These are phyloP conservation scores for Channa striata DNA, from an alignment of 2,797 vertebrate genomes.

Conservation along the genomic window DNA sequence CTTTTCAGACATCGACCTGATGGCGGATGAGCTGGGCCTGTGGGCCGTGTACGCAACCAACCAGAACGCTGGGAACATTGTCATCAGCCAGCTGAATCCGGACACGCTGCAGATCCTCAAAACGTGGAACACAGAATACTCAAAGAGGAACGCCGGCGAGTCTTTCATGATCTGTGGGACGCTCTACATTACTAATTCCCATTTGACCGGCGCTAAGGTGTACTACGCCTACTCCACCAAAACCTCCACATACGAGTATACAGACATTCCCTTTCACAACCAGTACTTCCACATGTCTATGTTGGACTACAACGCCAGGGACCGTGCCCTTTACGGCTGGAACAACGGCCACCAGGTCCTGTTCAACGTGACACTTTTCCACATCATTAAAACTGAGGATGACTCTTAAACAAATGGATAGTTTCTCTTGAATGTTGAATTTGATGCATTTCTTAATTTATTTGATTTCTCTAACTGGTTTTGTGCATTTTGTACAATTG, in stretches of 20 bases:
- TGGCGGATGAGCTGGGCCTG: constrained; percentile 97
- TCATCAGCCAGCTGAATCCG: constrained; percentile 93
- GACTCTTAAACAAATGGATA: constrained; percentile 85
- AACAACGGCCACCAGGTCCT: constrained; percentile 99
- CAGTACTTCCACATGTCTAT: constrained; percentile 99
- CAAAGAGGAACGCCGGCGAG: constrained; percentile 98
- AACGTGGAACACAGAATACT: constrained; percentile 98
- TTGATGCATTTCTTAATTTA: constrained; percentile 40
- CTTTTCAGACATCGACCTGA: constrained; percentile 98
- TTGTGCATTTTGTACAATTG: background rate
- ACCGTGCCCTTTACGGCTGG: constrained; percentile 97
- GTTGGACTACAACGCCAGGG: constrained; percentile 98
- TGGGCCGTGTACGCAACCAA: constrained; percentile 99
- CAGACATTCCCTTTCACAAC: constrained; percentile 98
- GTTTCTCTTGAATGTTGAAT: constrained; percentile 59
- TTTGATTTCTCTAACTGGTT: constrained; percentile 14
- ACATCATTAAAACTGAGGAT: constrained; percentile 97
- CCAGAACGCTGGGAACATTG: constrained; percentile 98
- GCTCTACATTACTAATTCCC: constrained; percentile 97
- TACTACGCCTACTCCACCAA: constrained; percentile 98
- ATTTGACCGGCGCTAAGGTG: constrained; percentile 97
- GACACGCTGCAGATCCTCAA: constrained; percentile 93
- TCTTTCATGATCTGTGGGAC: constrained; percentile 99
- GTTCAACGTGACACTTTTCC: constrained; percentile 98
- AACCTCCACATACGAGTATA: constrained; percentile 96